Evolutionary conservation across 2,113 vertebrate genomes (phyloP), one percentile per base, ranked within the genome.

Genomic region (Channa argus): DNA sequence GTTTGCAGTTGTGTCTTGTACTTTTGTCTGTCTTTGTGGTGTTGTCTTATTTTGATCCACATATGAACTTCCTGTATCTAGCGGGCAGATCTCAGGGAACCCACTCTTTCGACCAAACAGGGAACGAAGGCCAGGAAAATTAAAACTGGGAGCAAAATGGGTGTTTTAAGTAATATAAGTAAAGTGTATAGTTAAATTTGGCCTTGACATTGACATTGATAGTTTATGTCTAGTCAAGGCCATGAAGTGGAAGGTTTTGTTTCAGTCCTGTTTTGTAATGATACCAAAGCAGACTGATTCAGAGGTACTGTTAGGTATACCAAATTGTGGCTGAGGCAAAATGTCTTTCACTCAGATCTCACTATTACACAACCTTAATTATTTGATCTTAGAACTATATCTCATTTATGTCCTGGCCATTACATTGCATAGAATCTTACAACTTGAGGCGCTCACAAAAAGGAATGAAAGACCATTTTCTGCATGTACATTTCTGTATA

Each of bases 31-130:
- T 76, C 13, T 61, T 62, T 43, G 33, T 43, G n/a, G 36, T 65
- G 5, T 46, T 60, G 52, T 79, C 51, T 52, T 15, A 55, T 63
- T 78, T 59, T 76, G 52, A 71, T 74, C 46, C 77, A 72, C 70
- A 70, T 69, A 37, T 9, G 8, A 77, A 77, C 71, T 77, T 88
- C 50, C 79, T 88, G 89, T 90, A 91, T 93, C 88, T 91, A 86
- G 74, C 78, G 86, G 85, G 74, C 91, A 91, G 47, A 85, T 88
- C 94, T 95, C 94, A 94, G 94, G 94, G 94, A 94, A 90, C 84
- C 84, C 83, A 52, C 36, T 60, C 15, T 70, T 61, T 71, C 37
- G 46, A 3, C 64, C 45, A 64, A 70, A 75, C 76, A 58, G 60
- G 61, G 64, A 76, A 34, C 41, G 1, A 71, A 36, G 41, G 46